Evolutionary conservation across 2,797 vertebrate species (phyloP).

Genomic region (Lacerta viridis): DNA sequence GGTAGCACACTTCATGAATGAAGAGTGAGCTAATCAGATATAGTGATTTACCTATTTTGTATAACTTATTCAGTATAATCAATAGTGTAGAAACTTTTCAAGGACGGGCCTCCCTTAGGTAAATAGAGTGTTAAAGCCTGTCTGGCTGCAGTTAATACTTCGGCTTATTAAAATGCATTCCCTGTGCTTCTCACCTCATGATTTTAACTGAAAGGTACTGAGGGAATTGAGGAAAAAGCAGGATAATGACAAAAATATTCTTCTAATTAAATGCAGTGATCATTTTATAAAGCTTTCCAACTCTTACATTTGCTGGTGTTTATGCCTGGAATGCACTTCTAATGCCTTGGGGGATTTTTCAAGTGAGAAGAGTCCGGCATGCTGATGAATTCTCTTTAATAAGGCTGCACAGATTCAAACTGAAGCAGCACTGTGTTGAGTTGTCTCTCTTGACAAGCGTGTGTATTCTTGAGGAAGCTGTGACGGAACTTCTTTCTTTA

Average conservation of each 20-base stretch:
- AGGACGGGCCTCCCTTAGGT: constrained; percentile 1
- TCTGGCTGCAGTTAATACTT: neutral
- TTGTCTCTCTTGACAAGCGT: constrained; percentile 24
- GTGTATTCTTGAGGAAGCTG: constrained; percentile 5
- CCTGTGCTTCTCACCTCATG: neutral
- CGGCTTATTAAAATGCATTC: constrained; percentile 18
- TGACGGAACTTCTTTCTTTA: neutral
- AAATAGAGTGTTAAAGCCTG: neutral
- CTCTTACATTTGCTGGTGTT: constrained; percentile 25
- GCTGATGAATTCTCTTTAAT: neutral
- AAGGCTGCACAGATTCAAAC: constrained; percentile 9
- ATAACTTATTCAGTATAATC: neutral
- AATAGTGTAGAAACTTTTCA: constrained; percentile 29
- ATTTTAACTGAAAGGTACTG: constrained; percentile 17
- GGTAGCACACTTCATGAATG: neutral
- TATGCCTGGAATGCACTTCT: constrained; percentile 9
- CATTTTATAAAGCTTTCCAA: constrained; percentile 17
- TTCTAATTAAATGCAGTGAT: constrained; percentile 35
- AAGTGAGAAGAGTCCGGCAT: constrained; percentile 3
- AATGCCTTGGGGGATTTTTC: constrained; percentile 22
- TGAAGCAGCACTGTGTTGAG: neutral
- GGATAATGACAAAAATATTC: constrained; percentile 37
- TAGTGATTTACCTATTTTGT: neutral
- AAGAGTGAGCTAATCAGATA: neutral
- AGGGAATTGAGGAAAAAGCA: constrained; percentile 11